Evolutionary conservation across 2,888 invertebrate species (phyloP).

Genomic region (Embidobia sp.): DNA sequence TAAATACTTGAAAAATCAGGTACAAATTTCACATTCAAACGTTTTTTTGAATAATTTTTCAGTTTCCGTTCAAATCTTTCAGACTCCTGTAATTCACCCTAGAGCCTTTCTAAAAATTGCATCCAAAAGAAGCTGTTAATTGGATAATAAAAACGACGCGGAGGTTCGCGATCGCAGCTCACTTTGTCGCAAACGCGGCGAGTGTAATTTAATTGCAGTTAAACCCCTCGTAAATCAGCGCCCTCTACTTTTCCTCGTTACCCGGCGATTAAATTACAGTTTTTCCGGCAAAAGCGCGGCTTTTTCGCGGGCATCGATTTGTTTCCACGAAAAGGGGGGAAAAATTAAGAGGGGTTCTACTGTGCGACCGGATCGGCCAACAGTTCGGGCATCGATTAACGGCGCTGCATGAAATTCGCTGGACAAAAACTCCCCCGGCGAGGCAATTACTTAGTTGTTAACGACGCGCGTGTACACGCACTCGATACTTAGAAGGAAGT

Average conservation of each 20-base stretch:
- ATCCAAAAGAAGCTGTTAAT: too few relatives aligned
- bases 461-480: not conserved
- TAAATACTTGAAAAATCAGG: too few relatives aligned
- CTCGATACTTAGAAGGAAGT: conserved; percentile 35
- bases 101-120: too few relatives aligned
- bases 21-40: too few relatives aligned
- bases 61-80: too few relatives aligned
- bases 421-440: conserved; percentile 13
- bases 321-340: too few relatives aligned
- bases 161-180: not conserved
- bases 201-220: conserved; percentile 5
- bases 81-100: too few relatives aligned
- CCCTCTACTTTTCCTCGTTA: not conserved
- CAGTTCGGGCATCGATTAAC: conserved; percentile 7
- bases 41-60: too few relatives aligned
- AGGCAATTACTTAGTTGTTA: conserved; percentile 30
- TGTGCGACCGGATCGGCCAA: not conserved
- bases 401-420: conserved; percentile 13
- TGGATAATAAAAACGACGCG: too few relatives aligned
- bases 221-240: conserved; percentile 14
- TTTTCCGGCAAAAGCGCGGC: not conserved
- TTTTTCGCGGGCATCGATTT: not conserved
- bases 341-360: not conserved
- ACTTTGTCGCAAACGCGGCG: not conserved
- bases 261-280: conserved; percentile 6